These are phyloP conservation scores for Phasianus colchicus DNA, from an alignment of 2,113 vertebrate genomes.

Conservation along the genomic window DNA sequence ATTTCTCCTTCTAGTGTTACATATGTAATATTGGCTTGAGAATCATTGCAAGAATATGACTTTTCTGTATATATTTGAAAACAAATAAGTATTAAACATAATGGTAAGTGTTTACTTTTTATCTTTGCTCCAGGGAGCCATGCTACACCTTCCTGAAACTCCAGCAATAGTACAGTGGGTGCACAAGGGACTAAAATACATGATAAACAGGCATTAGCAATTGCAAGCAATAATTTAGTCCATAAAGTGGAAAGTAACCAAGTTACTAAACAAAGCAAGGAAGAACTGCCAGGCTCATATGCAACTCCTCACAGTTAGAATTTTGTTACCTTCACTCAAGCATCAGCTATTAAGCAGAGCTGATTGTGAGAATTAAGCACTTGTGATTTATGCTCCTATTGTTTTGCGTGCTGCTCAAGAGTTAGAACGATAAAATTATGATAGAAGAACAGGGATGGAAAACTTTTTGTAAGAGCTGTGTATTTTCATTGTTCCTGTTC, in stretches of 20 bases:
- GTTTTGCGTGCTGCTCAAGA: not conserved
- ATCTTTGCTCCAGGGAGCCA: not conserved
- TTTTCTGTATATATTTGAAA: not conserved
- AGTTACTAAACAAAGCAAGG: not conserved
- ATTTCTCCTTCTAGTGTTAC: not conserved
- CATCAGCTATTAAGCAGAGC: not conserved
- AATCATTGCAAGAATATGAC: not conserved
- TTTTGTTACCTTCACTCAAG: not conserved
- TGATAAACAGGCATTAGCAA: not conserved
- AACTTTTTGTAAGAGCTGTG: not conserved
- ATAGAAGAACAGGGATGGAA: not conserved
- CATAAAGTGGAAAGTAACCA: not conserved
- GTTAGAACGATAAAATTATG: not conserved
- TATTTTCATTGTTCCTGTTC: not conserved
- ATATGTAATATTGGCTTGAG: not conserved
- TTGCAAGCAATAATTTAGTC: not conserved
- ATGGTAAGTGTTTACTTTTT: not conserved
- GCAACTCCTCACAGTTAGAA: not conserved
- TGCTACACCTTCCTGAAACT: not conserved
- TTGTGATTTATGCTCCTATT: not conserved
- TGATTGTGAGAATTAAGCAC: not conserved
- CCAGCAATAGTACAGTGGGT: not conserved
- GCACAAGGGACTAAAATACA: not conserved
- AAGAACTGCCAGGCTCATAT: fast-evolving
- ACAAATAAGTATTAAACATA: not conserved